Evolutionary conservation across 2,113 vertebrate species (phyloP).

Genomic region (Pheucticus melanocephalus): DNA sequence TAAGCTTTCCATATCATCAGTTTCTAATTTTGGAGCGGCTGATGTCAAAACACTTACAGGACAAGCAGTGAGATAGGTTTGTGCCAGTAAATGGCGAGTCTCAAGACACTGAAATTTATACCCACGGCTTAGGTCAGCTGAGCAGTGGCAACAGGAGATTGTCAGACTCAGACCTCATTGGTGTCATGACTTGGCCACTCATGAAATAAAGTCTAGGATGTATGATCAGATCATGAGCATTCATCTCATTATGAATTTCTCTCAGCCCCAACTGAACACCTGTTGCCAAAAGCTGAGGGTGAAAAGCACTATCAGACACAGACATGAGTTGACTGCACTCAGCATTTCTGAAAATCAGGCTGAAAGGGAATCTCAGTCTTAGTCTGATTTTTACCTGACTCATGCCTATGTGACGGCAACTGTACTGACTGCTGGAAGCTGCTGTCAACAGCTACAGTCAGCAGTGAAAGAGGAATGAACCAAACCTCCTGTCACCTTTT

Average conservation of each 20-base stretch:
- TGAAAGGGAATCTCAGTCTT: neutral
- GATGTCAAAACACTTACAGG: constrained; percentile 38
- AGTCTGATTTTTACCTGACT: constrained; percentile 39
- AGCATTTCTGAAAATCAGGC: constrained; percentile 11
- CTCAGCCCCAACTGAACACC: neutral
- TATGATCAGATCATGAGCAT: neutral
- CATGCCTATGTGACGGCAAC: constrained; percentile 6
- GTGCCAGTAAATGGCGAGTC: neutral
- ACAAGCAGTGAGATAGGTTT: constrained; percentile 3
- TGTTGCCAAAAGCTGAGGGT: neutral
- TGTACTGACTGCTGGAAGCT: neutral
- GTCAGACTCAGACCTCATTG: neutral
- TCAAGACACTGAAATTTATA: neutral
- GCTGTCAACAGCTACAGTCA: constrained; percentile 4
- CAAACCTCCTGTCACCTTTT: neutral
- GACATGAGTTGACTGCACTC: neutral
- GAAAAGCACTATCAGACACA: neutral
- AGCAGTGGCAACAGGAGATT: neutral
- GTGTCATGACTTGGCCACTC: neutral
- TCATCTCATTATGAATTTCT: fast-evolving
- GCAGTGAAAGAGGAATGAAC: constrained; percentile 20
- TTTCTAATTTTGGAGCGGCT: constrained; percentile 45
- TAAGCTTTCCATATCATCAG: constrained; percentile 17
- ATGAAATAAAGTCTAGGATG: neutral
- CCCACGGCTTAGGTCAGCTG: neutral